Percentiles rank a stretch among this genome's conserved stretches.
Evolutionary conservation across 2,797 vertebrate species (phyloP).

Genomic region (Chlorospingus semifuscus): DNA sequence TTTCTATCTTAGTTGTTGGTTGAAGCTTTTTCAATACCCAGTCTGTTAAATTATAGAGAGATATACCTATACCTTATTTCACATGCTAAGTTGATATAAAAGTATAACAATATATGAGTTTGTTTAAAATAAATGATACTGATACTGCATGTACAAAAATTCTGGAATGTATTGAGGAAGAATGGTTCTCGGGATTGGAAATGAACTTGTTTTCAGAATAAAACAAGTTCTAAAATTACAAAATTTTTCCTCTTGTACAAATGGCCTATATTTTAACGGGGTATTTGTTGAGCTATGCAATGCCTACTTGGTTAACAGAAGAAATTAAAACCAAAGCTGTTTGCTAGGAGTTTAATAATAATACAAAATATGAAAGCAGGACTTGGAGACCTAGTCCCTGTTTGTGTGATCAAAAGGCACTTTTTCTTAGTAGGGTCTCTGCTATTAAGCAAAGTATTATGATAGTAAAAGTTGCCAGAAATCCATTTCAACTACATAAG

Average conservation of each 20-base stretch:
- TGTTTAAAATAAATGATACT: background rate
- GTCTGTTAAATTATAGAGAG: background rate
- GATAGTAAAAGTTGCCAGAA: background rate
- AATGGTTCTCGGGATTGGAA: background rate
- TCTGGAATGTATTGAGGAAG: background rate
- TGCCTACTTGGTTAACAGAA: background rate
- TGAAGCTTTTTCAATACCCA: background rate
- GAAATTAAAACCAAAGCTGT: background rate
- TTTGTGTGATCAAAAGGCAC: background rate
- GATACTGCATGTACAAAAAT: background rate
- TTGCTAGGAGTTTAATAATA: background rate
- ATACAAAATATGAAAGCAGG: background rate
- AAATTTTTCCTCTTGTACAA: background rate
- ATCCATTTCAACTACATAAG: background rate
- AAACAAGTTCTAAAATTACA: background rate
- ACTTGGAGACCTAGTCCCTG: background rate
- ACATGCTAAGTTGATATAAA: background rate
- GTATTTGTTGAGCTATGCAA: background rate
- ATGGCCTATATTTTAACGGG: background rate
- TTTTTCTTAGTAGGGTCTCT: background rate
- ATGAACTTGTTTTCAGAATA: background rate
- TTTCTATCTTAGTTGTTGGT: background rate
- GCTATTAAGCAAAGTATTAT: background rate
- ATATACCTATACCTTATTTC: background rate
- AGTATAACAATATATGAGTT: background rate